phyloP scores from a whole-genome alignment of 1,140 invertebrate genomes.

The Dryas iulia region DNA sequence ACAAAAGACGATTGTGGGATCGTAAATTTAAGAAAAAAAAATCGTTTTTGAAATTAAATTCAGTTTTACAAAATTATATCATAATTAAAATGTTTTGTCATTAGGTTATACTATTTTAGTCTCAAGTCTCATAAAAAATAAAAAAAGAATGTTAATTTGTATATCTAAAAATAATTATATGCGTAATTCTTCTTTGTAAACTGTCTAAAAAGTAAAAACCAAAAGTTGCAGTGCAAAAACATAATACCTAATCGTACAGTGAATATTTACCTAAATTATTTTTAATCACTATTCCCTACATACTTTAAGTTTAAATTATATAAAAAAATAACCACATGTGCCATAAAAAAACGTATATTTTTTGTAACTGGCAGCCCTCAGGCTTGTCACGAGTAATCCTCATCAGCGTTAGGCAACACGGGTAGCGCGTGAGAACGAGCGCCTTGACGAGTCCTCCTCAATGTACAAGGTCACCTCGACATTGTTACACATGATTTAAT shows the following conservation, averaged over 20 bases:
- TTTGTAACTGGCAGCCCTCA: slow-evolving; percentile 33
- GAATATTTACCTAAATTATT: too few relatives aligned
- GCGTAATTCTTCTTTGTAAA: too few relatives aligned
- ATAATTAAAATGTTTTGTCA: background rate
- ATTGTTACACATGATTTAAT: background rate
- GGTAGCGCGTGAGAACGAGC: slow-evolving; percentile 61
- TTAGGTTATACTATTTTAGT: background rate
- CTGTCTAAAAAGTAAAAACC: too few relatives aligned
- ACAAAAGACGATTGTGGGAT: background rate
- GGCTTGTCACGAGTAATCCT: slow-evolving; percentile 41
- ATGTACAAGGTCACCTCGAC: slow-evolving; percentile 38
- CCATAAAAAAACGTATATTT: background rate
- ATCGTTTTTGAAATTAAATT: too few relatives aligned
- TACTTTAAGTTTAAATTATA: too few relatives aligned
- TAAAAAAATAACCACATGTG: background rate
- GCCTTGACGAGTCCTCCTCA: slow-evolving; percentile 43
- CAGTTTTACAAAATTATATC: too few relatives aligned
- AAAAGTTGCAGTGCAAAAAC: too few relatives aligned
- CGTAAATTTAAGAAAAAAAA: too few relatives aligned
- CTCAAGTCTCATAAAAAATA: background rate
- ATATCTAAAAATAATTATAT: too few relatives aligned
- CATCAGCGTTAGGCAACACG: slow-evolving; percentile 48
- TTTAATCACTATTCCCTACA: too few relatives aligned
- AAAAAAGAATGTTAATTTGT: too few relatives aligned
- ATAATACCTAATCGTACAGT: too few relatives aligned